Evolutionary conservation across 2,797 vertebrate genomes (phyloP).

Genomic region (Gymnodraco acuticeps): DNA sequence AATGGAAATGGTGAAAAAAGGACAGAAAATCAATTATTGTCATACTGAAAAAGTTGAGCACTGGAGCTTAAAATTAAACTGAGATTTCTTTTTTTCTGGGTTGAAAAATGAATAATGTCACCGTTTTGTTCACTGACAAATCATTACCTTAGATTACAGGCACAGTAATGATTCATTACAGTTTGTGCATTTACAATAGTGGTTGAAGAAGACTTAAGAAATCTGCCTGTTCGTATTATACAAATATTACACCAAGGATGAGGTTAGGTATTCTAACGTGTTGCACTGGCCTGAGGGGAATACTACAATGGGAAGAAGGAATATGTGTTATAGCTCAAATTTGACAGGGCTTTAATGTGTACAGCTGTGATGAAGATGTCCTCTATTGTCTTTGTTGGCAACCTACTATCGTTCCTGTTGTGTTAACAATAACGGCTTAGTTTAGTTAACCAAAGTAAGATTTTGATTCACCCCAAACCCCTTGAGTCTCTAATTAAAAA

Average conservation of each 20-base stretch:
- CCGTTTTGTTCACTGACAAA: slow-evolving; percentile 1
- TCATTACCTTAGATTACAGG: background rate
- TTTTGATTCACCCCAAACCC: too few relatives aligned
- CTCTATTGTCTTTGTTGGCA: too few relatives aligned
- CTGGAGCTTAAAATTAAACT: slow-evolving; percentile 18
- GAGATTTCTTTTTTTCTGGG: background rate
- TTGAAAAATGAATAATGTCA: background rate
- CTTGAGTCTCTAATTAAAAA: too few relatives aligned
- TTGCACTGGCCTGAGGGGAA: too few relatives aligned
- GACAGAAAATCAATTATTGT: slow-evolving; percentile 23
- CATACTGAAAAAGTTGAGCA: background rate
- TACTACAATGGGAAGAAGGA: too few relatives aligned
- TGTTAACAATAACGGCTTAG: too few relatives aligned
- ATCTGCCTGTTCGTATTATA: background rate
- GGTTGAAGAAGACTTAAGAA: background rate
- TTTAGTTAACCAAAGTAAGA: too few relatives aligned
- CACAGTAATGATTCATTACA: background rate
- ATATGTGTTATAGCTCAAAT: too few relatives aligned
- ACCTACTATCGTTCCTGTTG: too few relatives aligned
- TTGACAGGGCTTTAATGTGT: too few relatives aligned
- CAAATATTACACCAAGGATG: background rate
- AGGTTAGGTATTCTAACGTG: too few relatives aligned
- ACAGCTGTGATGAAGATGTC: too few relatives aligned
- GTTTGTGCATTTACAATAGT: background rate
- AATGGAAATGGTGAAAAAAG: slow-evolving; percentile 11